Percentiles rank a stretch among this genome's conserved stretches.
Conservation (phyloP, 2,113 vertebrate genomes). For the Prunella fulvescens region DNA sequence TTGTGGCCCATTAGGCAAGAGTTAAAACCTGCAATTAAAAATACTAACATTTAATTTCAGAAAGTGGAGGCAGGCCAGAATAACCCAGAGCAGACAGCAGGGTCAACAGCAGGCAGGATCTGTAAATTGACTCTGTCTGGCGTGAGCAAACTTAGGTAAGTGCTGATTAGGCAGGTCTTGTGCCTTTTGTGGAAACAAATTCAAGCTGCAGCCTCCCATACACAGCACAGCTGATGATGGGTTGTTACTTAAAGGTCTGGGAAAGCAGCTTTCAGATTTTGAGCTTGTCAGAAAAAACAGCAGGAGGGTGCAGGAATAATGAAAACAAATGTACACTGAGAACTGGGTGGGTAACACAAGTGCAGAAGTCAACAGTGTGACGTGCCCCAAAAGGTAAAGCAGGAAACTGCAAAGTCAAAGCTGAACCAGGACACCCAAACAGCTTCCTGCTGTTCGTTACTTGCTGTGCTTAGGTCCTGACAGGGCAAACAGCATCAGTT, state of each 20-base stretch:
- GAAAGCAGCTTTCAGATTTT: neutral
- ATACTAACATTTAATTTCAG: conserved; percentile 13
- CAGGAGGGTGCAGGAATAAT: conserved; percentile 36
- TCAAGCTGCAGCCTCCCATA: neutral
- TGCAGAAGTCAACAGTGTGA: neutral
- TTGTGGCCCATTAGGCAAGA: neutral
- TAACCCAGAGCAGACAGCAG: conserved; percentile 43
- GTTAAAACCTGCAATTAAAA: conserved; percentile 37
- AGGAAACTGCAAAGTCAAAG: neutral
- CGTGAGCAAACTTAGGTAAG: conserved; percentile 38
- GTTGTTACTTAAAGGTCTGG: conserved; percentile 26
- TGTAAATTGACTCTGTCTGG: conserved; percentile 58
- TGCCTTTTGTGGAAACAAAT: conserved; percentile 46
- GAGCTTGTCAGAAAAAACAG: conserved; percentile 27
- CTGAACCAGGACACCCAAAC: neutral
- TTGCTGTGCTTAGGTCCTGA: conserved; percentile 5
- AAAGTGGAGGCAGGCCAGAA: neutral
- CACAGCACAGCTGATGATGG: neutral
- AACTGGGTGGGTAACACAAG: neutral
- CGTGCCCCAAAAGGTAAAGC: neutral
- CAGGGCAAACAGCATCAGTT: neutral
- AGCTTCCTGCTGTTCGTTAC: neutral
- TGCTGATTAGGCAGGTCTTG: conserved; percentile 49
- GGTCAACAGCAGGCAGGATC: conserved; percentile 39
- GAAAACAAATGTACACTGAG: conserved; percentile 28